These are phyloP conservation scores for Numenius arquata DNA, from an alignment of 2,113 vertebrate genomes.

Conservation along the genomic window DNA sequence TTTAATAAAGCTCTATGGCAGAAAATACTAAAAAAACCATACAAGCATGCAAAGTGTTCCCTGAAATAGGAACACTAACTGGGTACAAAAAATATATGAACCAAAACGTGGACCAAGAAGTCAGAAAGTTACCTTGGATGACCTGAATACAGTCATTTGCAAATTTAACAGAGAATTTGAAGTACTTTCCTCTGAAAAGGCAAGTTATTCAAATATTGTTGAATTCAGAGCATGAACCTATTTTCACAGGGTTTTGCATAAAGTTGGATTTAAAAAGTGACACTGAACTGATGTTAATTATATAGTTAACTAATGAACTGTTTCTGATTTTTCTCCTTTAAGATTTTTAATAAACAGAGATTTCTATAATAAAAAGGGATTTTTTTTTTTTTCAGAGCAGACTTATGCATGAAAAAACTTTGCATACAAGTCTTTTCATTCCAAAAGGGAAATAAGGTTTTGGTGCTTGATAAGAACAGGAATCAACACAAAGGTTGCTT, in stretches of 20 bases:
- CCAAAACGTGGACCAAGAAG: neutral
- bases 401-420: neutral
- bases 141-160: neutral
- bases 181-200: neutral
- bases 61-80: neutral
- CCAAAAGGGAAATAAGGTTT: neutral
- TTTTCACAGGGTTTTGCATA: neutral
- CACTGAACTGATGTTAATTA: neutral
- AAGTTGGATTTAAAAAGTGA: neutral
- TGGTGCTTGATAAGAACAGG: neutral
- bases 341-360: neutral
- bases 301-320: neutral
- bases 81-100: neutral
- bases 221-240: neutral
- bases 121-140: neutral
- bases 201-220: neutral
- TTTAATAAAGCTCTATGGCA: neutral
- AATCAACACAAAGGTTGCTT: neutral
- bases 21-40: neutral
- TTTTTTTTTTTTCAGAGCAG: neutral
- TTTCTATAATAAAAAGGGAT: neutral
- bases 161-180: neutral
- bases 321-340: neutral
- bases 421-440: neutral
- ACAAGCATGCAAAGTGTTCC: neutral